Percentiles rank a stretch among this genome's conserved stretches.
These are phyloP conservation scores for Seira sanloemensis DNA, from an alignment of 2,888 invertebrate species.

Conservation along the genomic window DNA sequence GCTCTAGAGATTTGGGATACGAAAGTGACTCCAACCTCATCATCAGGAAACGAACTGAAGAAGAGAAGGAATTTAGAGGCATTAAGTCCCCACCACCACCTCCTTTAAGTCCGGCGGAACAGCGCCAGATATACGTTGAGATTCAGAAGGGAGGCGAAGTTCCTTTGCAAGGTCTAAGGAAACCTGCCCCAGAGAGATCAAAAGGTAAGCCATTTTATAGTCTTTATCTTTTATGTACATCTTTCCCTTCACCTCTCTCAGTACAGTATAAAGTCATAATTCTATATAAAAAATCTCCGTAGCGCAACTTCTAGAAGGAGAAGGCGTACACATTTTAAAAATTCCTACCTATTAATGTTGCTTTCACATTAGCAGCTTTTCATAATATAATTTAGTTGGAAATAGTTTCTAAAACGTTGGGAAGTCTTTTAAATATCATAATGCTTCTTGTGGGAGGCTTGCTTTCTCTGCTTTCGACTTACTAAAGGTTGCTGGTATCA, in stretches of 20 bases:
- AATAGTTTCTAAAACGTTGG: too few species aligned
- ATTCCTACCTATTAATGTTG: too few species aligned
- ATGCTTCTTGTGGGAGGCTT: not conserved
- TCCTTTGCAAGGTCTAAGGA: constrained; percentile 92
- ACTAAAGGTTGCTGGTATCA: not conserved
- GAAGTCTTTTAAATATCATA: too few species aligned
- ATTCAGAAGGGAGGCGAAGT: constrained; percentile 97
- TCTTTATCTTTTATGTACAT: too few species aligned
- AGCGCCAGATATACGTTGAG: constrained; percentile 88
- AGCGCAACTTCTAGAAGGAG: too few species aligned
- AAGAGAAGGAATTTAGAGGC: constrained; percentile 77
- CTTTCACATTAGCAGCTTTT: too few species aligned
- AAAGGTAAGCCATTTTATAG: too few species aligned
- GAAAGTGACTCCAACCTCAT: constrained; percentile 93
- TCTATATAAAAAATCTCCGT: too few species aligned
- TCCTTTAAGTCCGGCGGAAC: constrained; percentile 88
- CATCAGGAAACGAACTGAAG: constrained; percentile 83
- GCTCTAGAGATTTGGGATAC: constrained; percentile 90
- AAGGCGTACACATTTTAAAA: too few species aligned
- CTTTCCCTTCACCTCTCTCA: too few species aligned
- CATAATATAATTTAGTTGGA: too few species aligned
- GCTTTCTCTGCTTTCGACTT: not conserved
- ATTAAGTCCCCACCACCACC: constrained; percentile 69
- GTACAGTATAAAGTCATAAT: too few species aligned
- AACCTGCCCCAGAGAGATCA: constrained; percentile 89